Evolutionary conservation across 2,888 invertebrate species (phyloP), one percentile per base, ranked within the genome.

Genomic region (Callyntrura guangdongensis): DNA sequence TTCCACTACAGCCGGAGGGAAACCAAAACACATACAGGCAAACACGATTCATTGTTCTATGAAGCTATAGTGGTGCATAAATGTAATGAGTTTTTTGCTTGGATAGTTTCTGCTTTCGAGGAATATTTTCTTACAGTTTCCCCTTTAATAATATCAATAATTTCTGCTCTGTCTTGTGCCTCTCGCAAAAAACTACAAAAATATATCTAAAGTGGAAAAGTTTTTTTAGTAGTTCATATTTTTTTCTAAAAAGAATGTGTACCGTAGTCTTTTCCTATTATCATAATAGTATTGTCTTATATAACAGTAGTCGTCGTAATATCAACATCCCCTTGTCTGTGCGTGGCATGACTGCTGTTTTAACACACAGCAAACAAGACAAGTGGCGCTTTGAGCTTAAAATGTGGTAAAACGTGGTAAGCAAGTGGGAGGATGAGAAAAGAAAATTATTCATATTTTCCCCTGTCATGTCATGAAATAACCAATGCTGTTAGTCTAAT

Each of bases 71-170:
- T 25, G 47, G 47, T 74, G 72, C 77, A 77, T 53, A 77, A 77
- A 77, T 53, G 53, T 14, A 53, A 77, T 77, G 77, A 77, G 77
- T 53, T 77, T 47, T 25, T 53, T 22, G 77, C 77, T 77, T 53
- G 77, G 47, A 49, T 53, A 53, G 25, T 36, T 53, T 77, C 22
- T 77, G 53, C 53, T 22, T 25, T 36, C n/a, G 22, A 69, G 36
- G 25, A 69, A 22, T 69, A 14, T 45, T 69, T 45, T 69, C 69
- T 67, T 14, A 36, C 27, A 69, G 4, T 69, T 69, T 36, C 36
- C 12, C 53, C 36, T 69, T 47, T 74, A 74, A 74, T 74, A 74
- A 74, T 17, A 22, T 20, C 72, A 74, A 74, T 74, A 74, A 74
- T 74, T 74, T 74, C 45, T 74, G 11, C 0, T 12, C 72, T 74